phyloP scores from a whole-genome alignment of 23 tunicate genomes.

The Ciona savignyi region DNA sequence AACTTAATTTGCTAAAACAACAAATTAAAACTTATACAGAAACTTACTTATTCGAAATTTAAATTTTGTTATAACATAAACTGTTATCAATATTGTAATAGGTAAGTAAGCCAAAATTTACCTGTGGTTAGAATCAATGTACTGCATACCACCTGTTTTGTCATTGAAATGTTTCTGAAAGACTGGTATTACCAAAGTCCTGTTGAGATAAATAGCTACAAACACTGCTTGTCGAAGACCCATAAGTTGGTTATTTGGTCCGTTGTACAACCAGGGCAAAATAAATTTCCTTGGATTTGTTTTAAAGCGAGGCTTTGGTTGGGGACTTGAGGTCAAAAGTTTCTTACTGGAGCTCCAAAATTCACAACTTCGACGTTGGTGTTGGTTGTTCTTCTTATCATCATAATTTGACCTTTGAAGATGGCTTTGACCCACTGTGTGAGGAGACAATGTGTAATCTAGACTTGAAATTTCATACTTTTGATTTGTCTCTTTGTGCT shows the following conservation, averaged over 20 bases:
- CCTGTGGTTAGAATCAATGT: slow-evolving; percentile 21
- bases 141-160: not conserved
- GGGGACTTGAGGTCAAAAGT: not conserved
- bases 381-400: not conserved
- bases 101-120: not conserved
- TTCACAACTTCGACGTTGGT: not conserved
- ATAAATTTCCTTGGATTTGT: not conserved
- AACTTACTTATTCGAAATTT: no score
- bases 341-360: not conserved
- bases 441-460: no score
- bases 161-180: slow-evolving; percentile 32
- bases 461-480: no score
- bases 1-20: no score
- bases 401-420: not conserved
- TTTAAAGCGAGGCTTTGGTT: not conserved
- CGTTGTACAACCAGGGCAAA: slow-evolving; percentile 33
- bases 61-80: no score
- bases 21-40: no score
- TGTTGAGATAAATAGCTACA: slow-evolving; percentile 13
- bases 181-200: slow-evolving; percentile 20
- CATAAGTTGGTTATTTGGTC: slow-evolving; percentile 24
- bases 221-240: slow-evolving; percentile 35
- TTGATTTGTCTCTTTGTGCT: no score
- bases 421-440: not conserved
- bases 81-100: no score